Conservation (phyloP, 2,888 invertebrate genomes). For the Acanthosepion lycidas region DNA sequence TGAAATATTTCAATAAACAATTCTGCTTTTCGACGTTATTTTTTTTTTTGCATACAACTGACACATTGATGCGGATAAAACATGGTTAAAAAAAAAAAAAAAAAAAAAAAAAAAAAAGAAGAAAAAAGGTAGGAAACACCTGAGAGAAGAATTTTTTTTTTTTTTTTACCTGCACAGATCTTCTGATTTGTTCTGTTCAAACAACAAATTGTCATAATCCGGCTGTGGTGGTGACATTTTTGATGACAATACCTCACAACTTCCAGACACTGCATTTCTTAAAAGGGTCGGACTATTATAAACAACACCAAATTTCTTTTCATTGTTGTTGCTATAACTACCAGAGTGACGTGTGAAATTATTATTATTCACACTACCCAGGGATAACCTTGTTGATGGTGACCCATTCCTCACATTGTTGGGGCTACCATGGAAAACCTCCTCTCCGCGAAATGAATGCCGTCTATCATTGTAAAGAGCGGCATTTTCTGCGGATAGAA, state of each 20-base stretch:
- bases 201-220: slow-evolving; percentile 15
- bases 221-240: not conserved
- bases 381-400: not conserved
- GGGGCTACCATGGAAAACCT: not conserved
- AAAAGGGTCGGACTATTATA: not conserved
- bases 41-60: too few species aligned
- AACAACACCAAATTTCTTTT: not conserved
- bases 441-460: not conserved
- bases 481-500: not conserved
- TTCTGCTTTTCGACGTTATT: too few species aligned
- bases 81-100: not conserved
- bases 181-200: not conserved
- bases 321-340: not conserved
- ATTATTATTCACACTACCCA: not conserved
- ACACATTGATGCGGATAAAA: not conserved
- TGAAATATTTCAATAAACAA: too few species aligned
- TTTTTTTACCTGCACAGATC: not conserved
- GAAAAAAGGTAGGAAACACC: not conserved
- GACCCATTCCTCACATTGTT: not conserved
- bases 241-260: not conserved
- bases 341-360: not conserved
- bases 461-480: not conserved
- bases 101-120: not conserved
- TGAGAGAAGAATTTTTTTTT: too few species aligned
- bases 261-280: not conserved